Conservation (phyloP, 2,113 vertebrate genomes). For the Illadopsis cleaveri region DNA sequence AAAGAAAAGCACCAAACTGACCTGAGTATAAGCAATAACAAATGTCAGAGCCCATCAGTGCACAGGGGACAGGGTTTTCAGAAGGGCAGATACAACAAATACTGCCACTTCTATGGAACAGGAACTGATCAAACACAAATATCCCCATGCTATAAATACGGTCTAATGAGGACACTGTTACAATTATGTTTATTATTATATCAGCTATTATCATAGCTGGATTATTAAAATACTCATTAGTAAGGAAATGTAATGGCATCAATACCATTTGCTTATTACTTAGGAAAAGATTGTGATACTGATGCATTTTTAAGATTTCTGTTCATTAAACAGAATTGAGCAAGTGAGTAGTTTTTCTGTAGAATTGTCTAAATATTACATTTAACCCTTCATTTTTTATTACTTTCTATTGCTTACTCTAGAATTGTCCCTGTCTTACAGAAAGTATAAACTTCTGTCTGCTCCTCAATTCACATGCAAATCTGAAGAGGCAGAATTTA, state of each 20-base stretch:
- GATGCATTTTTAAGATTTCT: not conserved
- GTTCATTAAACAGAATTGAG: not conserved
- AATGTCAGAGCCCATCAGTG: not conserved
- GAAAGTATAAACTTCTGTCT: not conserved
- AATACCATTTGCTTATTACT: not conserved
- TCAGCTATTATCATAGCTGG: not conserved
- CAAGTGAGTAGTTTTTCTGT: not conserved
- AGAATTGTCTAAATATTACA: not conserved
- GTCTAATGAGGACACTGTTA: not conserved
- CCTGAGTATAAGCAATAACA: not conserved
- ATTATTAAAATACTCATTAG: not conserved
- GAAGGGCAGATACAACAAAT: not conserved
- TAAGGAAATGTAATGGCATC: not conserved
- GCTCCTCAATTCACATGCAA: not conserved
- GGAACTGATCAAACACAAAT: not conserved
- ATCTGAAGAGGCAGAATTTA: not conserved
- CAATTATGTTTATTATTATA: not conserved
- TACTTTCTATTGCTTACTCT: not conserved
- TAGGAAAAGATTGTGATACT: not conserved
- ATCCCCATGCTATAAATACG: not conserved
- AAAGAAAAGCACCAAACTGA: not conserved
- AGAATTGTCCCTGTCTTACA: not conserved
- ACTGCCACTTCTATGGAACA: not conserved
- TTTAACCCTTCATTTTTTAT: not conserved
- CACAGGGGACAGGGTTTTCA: not conserved